Evolutionary conservation across 2,797 vertebrate species (phyloP).

Genomic region (Takifugu ocellatus): DNA sequence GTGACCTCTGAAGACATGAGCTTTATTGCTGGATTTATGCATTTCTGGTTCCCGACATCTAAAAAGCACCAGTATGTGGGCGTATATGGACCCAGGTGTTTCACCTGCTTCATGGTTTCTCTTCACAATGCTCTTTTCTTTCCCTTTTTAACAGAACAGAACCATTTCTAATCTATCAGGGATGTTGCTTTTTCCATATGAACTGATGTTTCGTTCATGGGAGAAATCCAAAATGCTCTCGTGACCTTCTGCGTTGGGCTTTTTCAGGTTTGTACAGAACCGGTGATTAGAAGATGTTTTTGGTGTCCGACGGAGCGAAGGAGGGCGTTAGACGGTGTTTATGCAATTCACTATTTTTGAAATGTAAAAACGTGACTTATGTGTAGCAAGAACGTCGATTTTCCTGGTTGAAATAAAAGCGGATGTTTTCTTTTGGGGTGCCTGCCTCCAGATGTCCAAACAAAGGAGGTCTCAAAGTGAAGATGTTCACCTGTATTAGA

Average conservation of each 20-base stretch:
- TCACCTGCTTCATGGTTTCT: conserved; percentile 27
- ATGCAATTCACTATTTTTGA: conserved; percentile 74
- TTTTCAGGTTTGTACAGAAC: conserved; percentile 70
- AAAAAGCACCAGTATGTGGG: not conserved
- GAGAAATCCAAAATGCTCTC: conserved; percentile 51
- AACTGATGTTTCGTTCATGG: conserved; percentile 36
- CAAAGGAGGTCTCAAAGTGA: conserved; percentile 33
- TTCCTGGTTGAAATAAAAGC: conserved; percentile 38
- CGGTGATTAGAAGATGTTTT: conserved; percentile 19
- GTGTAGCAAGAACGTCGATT: conserved; percentile 59
- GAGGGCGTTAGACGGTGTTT: conserved; percentile 61
- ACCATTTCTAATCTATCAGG: conserved; percentile 62
- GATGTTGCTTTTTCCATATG: conserved; percentile 48
- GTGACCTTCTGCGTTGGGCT: conserved; percentile 51
- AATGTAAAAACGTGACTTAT: conserved; percentile 48
- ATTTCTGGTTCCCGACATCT: no score
- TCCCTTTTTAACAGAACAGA: conserved; percentile 45
- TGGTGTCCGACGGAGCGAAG: conserved; percentile 41
- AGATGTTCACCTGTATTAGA: conserved; percentile 55
- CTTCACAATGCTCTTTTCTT: no score
- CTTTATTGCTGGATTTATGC: no score
- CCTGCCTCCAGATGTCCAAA: conserved; percentile 55
- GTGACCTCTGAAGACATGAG: no score
- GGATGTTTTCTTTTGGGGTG: conserved; percentile 60
- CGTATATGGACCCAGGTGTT: conserved; percentile 28